These are phyloP conservation scores for Pterocles burchelli DNA, from an alignment of 2,113 vertebrate species.

Conservation along the genomic window DNA sequence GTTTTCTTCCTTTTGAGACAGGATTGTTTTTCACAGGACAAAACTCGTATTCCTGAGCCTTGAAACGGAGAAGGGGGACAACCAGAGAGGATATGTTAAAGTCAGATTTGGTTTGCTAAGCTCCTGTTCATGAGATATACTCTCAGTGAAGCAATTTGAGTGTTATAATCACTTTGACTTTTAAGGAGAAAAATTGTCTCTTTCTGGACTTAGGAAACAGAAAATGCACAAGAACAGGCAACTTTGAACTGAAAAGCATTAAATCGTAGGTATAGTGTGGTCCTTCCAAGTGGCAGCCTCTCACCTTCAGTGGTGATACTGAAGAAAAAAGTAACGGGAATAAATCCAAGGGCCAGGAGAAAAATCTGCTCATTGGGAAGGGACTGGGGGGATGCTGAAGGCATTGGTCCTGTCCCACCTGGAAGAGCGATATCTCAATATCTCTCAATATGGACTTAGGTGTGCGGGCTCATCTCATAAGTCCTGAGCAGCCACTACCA, in stretches of 20 bases:
- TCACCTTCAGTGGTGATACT: not conserved
- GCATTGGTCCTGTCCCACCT: not conserved
- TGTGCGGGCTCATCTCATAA: not conserved
- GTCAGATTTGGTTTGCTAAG: not conserved
- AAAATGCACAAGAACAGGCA: not conserved
- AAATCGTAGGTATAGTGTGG: not conserved
- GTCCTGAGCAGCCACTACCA: not conserved
- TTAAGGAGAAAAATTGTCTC: not conserved
- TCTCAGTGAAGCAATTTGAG: constrained; percentile 34
- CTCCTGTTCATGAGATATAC: not conserved
- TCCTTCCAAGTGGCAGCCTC: not conserved
- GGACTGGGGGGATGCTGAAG: not conserved
- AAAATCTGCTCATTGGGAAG: not conserved
- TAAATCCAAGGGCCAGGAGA: not conserved
- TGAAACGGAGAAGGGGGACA: not conserved
- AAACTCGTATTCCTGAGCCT: not conserved
- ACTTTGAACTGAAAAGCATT: not conserved
- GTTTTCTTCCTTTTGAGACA: not conserved
- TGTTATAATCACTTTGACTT: constrained; percentile 1
- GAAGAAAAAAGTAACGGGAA: not conserved
- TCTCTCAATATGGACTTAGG: not conserved
- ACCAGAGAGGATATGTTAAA: not conserved
- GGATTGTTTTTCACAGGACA: not conserved
- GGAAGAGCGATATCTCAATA: not conserved
- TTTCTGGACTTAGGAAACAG: not conserved